Base-by-base conservation (phyloP, 1,140 invertebrate species). In the Phymorhynchus buccinoides region DNA sequence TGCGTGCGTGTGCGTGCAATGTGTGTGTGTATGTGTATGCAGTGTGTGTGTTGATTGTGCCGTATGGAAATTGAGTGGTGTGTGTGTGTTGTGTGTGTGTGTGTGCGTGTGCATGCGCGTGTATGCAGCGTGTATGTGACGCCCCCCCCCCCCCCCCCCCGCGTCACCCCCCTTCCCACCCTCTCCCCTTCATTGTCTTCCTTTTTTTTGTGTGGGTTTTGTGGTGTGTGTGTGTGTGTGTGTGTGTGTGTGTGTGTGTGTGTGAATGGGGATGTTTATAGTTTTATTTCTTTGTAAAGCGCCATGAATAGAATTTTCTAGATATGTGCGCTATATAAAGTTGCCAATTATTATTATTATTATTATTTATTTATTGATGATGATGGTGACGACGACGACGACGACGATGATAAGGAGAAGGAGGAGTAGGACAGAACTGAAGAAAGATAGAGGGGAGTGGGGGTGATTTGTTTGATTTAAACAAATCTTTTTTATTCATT, bases 221-320 rank as follows among this genome's bases (percentile, higher is more conserved):
- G 22, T 27, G 7, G 7, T 68, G 66, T 68, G 66, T 68, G 66
- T 68, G 27, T 68, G 27, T 27, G 66, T 68, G 66, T 68, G 66
- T 68, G 66, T 68, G 66, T 68, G 66, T 68, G 66, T 68, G 66
- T 68, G 66, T 68, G 66, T 68, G 66, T 68, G 66, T 68, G 66
- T 27, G 27, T n/a, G 66, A 12, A 7, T 68, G 66, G 7, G 22
- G 7, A 27, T 68, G 66, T 27, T 7, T 68, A 27, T 68, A 27
- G 6, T 6, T 48, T 4, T 32, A 27, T 68, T 7, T 68, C 9
- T 68, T 4, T n/a, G 66, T n/a, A n/a, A n/a, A n/a, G n/a, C n/a
- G n/a, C n/a, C n/a, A n/a, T n/a, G n/a, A n/a, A n/a, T n/a, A n/a
- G n/a, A n/a, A n/a, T n/a, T n/a, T n/a, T n/a, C n/a, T n/a, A n/a